These are phyloP conservation scores for Platygyra sinensis DNA, from an alignment of 64 coral and sea anemone genomes.

Conservation along the genomic window DNA sequence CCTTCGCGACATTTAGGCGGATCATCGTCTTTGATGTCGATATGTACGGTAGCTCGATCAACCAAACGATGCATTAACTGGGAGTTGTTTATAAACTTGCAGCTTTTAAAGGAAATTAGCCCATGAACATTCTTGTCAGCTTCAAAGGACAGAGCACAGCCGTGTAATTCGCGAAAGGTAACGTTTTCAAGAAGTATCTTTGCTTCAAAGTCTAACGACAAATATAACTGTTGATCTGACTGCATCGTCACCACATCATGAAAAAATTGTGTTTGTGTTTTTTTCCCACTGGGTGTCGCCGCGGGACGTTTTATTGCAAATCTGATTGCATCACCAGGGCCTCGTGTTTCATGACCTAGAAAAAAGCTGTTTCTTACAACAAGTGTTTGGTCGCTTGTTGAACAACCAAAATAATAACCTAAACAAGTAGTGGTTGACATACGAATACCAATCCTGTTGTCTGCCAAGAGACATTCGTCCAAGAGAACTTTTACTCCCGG, in stretches of 20 bases:
- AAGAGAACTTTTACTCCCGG: background rate
- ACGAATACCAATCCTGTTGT: background rate
- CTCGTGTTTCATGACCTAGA: conserved; percentile 1
- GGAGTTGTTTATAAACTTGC: background rate
- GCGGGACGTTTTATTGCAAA: background rate
- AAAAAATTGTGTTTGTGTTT: background rate
- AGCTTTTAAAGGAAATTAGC: background rate
- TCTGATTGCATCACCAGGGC: conserved; percentile 2
- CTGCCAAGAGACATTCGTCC: background rate
- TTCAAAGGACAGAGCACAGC: background rate
- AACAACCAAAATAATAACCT: background rate
- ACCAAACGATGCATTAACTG: background rate
- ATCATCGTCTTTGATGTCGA: background rate
- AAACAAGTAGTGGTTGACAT: conserved; percentile 4
- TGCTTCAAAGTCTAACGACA: background rate
- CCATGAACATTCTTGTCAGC: background rate
- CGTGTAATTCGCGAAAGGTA: background rate
- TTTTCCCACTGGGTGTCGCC: too few species aligned
- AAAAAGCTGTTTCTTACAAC: background rate
- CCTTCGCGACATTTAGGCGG: background rate
- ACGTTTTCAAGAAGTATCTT: background rate
- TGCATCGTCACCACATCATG: background rate
- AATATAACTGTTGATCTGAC: background rate
- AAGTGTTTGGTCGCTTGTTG: background rate
- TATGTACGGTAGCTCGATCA: background rate